Percentiles rank a stretch among this genome's conserved stretches.
Evolutionary conservation across 2,113 vertebrate genomes (phyloP).

Genomic region (Xiphorhynchus elegans): DNA sequence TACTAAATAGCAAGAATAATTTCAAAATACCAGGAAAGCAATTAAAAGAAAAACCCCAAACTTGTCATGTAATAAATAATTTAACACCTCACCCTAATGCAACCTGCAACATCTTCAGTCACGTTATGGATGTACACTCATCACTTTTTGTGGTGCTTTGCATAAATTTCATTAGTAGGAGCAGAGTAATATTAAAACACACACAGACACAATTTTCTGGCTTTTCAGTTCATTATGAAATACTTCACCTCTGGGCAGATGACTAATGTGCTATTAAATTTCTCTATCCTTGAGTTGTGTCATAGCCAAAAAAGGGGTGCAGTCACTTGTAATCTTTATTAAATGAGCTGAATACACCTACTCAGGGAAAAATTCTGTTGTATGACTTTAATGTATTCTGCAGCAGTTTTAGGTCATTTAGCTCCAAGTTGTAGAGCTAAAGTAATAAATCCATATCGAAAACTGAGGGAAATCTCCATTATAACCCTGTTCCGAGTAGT

Average conservation of each 20-base stretch:
- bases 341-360: conserved; percentile 56
- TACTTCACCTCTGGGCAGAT: conserved; percentile 63
- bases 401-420: conserved; percentile 34
- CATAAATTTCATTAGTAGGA: conserved; percentile 52
- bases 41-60: background rate
- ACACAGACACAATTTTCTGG: conserved; percentile 20
- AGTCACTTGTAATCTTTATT: conserved; percentile 64
- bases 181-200: conserved; percentile 32
- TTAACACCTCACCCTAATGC: background rate
- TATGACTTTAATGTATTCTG: conserved; percentile 36
- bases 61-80: conserved; percentile 32
- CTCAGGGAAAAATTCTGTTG: conserved; percentile 42
- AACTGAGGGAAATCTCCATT: background rate
- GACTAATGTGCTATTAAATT: conserved; percentile 73
- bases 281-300: conserved; percentile 53
- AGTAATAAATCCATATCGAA: background rate
- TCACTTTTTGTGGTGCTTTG: conserved; percentile 17
- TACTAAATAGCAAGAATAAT: background rate
- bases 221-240: conserved; percentile 68
- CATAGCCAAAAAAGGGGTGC: conserved; percentile 52
- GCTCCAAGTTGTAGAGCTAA: background rate
- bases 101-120: background rate
- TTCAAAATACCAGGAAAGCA: conserved; percentile 27
- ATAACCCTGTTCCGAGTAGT: background rate
- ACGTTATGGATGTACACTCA: background rate